A percentile compares a stretch with the other conserved stretches of the same genome.
These are phyloP conservation scores for Ophioninae sp. DNA, from an alignment of 2,888 invertebrate species.

Conservation along the genomic window DNA sequence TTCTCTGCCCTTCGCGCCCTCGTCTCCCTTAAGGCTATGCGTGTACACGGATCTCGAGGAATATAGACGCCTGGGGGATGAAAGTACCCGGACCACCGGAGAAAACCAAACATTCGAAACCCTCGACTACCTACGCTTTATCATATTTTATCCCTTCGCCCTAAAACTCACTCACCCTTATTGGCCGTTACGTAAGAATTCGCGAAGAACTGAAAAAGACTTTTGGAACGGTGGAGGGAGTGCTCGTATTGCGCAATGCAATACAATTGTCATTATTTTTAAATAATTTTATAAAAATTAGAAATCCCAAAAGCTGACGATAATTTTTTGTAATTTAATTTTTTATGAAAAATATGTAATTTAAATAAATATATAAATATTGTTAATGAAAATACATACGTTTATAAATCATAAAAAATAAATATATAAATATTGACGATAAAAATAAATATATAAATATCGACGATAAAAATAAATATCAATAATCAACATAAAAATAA, in stretches of 20 bases:
- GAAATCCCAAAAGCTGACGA: not conserved
- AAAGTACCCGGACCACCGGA: conserved; percentile 1
- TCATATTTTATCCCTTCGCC: conserved; percentile 31
- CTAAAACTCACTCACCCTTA: not conserved
- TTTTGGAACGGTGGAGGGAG: too few relatives aligned
- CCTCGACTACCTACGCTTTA: conserved; percentile 20
- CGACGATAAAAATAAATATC: too few relatives aligned
- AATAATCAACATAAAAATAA: not conserved
- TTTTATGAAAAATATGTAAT: not conserved
- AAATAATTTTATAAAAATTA: not conserved
- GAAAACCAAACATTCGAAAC: conserved; percentile 26
- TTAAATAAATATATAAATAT: too few relatives aligned
- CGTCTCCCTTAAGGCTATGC: conserved; percentile 46
- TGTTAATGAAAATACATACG: too few relatives aligned
- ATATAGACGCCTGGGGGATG: not conserved
- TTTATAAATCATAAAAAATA: too few relatives aligned
- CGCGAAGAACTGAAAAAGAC: not conserved
- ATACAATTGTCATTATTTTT: not conserved
- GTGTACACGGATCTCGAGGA: not conserved
- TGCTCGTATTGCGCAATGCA: not conserved
- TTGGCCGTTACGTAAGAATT: conserved; percentile 6
- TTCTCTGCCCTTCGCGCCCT: conserved; percentile 71
- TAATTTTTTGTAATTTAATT: too few relatives aligned
- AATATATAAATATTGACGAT: too few relatives aligned
- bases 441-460: too few relatives aligned